Evolutionary conservation across 2,113 vertebrate species (phyloP), one percentile per base, ranked within the genome.

Genomic region (Oryzias curvinotus): DNA sequence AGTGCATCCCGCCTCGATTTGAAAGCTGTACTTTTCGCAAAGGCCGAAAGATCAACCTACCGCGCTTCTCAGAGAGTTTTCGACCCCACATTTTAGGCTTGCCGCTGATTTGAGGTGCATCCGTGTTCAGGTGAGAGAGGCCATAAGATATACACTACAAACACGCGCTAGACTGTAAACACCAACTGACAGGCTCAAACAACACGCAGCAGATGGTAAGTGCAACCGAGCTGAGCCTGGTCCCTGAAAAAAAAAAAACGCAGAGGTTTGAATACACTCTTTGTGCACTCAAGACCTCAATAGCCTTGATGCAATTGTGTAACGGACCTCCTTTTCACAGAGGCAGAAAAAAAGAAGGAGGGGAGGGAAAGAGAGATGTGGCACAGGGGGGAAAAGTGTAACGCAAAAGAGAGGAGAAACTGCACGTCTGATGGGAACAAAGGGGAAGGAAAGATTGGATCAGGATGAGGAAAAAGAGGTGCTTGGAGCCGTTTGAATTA

Each of bases 261-360:
- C 77, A 74, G 73, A 65, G 72, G 69, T 77, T 81, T 83, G 81
- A 84, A 84, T 81, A 50, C 71, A 63, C 67, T 75, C 78, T 81
- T 84, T 84, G 81, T 84, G 71, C 23, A 19, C 19, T 5, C 71
- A 43, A 62, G 83, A 77, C 77, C 80, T 80, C 77, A 82, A 72
- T 77, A 69, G 76, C 59, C 68, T 63, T 55, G 36, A 65, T 68
- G 45, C 77, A 68, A 78, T 81, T 83, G 83, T 83, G 80, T 75
- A 81, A 81, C 77, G 49, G 65, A 70, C 74, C 68, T 79, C 73
- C 54, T 36, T 85, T 85, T 84, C 74, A 84, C 14, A 46, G 49
- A 47, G 61, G 47, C 23, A 16, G 65, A 44, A 5, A 0, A 0
- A 28, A 67, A 53, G 71, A 44, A 52, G 18, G 46, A 26, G 21